Evolutionary conservation across 2,888 invertebrate genomes (phyloP).

Genomic region (Cantharis flavilabris): DNA sequence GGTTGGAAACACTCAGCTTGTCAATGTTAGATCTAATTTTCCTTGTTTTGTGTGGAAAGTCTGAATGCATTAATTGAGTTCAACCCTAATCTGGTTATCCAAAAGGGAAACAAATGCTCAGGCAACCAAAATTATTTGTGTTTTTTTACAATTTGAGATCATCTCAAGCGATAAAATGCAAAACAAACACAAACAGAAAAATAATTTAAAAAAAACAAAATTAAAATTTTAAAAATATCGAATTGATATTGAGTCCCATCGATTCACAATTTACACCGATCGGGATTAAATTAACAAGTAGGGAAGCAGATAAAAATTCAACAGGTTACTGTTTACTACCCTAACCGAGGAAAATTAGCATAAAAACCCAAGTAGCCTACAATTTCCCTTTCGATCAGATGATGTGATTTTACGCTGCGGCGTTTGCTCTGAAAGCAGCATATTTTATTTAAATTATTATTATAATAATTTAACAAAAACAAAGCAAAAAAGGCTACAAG

Average conservation of each 20-base stretch:
- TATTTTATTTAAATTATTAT: background rate
- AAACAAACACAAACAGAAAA: background rate
- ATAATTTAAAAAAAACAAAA: background rate
- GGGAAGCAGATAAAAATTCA: background rate
- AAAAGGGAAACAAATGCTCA: background rate
- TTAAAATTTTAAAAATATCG: background rate
- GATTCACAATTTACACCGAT: background rate
- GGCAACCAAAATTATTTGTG: background rate
- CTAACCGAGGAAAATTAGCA: background rate
- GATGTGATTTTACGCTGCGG: background rate
- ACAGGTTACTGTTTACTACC: background rate
- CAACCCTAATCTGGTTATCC: conserved; percentile 11
- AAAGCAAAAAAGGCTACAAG: background rate
- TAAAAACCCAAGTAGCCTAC: background rate
- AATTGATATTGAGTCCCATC: background rate
- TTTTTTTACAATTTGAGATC: background rate
- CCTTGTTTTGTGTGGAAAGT: conserved; percentile 9
- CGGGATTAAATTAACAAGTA: background rate
- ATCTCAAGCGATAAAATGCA: background rate
- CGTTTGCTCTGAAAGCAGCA: background rate
- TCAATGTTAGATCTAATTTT: conserved; percentile 10
- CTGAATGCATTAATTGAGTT: conserved; percentile 13
- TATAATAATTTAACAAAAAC: background rate
- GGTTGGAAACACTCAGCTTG: background rate
- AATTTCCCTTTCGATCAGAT: background rate